Evolutionary conservation across 2,113 vertebrate genomes (phyloP).

Genomic region (Bos javanicus): DNA sequence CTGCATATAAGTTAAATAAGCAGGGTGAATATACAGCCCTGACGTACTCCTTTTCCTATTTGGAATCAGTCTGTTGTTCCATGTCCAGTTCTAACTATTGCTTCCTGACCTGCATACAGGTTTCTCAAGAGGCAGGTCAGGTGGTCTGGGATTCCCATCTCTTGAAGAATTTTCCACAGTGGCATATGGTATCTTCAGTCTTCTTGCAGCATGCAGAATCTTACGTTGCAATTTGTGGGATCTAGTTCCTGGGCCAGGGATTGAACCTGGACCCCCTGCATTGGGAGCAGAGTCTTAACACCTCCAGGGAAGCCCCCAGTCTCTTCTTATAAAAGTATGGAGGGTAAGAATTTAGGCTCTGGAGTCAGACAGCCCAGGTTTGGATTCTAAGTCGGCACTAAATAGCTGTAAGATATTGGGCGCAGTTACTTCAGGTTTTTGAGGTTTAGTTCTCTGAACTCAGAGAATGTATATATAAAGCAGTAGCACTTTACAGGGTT

Average conservation of each 20-base stretch:
- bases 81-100: background rate
- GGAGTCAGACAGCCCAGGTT: background rate
- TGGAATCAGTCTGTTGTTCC: background rate
- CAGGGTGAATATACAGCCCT: background rate
- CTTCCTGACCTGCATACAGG: background rate
- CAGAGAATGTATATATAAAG: background rate
- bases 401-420: background rate
- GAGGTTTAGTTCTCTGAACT: background rate
- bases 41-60: background rate
- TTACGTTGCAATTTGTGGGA: fast-evolving
- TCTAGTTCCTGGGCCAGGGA: background rate
- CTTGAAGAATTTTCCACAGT: too few species aligned
- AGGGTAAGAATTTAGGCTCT: background rate
- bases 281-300: background rate
- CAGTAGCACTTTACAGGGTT: background rate
- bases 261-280: background rate
- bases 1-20: background rate
- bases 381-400: background rate
- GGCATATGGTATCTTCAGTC: background rate
- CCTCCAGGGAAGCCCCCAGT: background rate
- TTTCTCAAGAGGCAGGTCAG: background rate
- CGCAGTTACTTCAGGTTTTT: background rate
- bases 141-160: background rate
- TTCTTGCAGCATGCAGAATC: fast-evolving
- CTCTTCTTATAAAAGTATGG: background rate